phyloP scores from a whole-genome alignment of 2,797 vertebrate species.

The Acanthopagrus latus region DNA sequence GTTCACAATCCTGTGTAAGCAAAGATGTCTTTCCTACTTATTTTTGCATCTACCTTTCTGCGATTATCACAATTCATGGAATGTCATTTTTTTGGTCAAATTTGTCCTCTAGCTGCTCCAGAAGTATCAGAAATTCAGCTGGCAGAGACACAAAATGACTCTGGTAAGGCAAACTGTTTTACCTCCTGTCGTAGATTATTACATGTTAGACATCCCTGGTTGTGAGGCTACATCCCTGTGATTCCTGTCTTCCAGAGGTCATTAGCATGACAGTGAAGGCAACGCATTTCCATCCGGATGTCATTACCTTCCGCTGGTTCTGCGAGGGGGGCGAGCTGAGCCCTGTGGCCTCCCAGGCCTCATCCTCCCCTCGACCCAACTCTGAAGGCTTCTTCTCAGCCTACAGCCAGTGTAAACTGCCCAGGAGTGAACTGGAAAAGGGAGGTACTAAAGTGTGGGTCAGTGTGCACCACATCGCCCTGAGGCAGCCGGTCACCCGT shows the following conservation, averaged over 20 bases:
- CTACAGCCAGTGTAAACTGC: conserved; percentile 86
- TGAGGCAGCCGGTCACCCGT: conserved; percentile 82
- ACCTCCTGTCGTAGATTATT: neutral
- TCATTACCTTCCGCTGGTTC: conserved; percentile 90
- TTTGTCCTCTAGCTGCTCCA: conserved; percentile 78
- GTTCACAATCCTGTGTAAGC: conserved; percentile 85
- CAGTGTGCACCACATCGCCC: conserved; percentile 85
- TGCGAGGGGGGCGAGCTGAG: conserved; percentile 87
- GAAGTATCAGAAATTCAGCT: conserved; percentile 87
- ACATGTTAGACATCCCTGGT: neutral
- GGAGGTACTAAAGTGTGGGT: conserved; percentile 86
- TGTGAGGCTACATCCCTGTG: neutral
- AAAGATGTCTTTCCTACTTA: neutral
- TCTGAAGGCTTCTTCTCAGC: conserved; percentile 85
- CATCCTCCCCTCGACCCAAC: conserved; percentile 83
- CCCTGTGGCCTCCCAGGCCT: conserved; percentile 83
- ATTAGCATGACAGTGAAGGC: conserved; percentile 82
- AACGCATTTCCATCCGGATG: conserved; percentile 84
- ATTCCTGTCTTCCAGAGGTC: conserved; percentile 68
- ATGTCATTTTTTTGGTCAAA: neutral
- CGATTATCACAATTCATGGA: neutral
- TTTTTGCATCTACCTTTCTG: neutral
- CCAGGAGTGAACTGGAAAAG: conserved; percentile 79
- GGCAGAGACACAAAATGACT: conserved; percentile 76
- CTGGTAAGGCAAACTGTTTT: conserved; percentile 62